Percentiles rank a stretch among this genome's conserved stretches.
These are phyloP conservation scores for Alviniconcha marisindica DNA, from an alignment of 1,140 invertebrate species.

Conservation along the genomic window DNA sequence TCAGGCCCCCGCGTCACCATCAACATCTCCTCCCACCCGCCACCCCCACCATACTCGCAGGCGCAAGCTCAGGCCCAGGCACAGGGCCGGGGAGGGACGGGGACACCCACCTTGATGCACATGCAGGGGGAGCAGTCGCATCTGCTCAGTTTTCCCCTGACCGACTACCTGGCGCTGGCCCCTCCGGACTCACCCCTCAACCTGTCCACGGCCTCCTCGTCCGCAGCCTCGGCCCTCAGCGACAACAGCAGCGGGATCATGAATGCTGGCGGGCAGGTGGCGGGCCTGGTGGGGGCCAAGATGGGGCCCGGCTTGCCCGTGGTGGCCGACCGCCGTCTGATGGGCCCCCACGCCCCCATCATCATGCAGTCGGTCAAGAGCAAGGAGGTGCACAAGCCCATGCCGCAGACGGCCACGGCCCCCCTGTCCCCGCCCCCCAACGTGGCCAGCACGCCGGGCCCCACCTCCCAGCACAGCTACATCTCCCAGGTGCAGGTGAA, in stretches of 20 bases:
- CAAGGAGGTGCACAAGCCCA: conserved; percentile 90
- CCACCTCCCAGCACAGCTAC: conserved; percentile 47
- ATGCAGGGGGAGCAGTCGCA: conserved; percentile 42
- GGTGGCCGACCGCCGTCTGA: conserved; percentile 69
- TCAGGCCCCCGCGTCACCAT: conserved; percentile 45
- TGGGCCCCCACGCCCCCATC: conserved; percentile 87
- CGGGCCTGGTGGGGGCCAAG: conserved; percentile 19
- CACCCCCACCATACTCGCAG: conserved; percentile 69
- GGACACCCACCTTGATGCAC: conserved; percentile 75
- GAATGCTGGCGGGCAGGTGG: neutral
- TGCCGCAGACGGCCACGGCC: conserved; percentile 94
- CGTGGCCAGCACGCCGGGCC: neutral
- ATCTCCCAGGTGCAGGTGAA: conserved; percentile 49
- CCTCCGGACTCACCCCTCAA: conserved; percentile 36
- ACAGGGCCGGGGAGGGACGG: conserved; percentile 80
- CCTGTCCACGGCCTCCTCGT: conserved; percentile 47
- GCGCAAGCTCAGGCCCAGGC: conserved; percentile 88
- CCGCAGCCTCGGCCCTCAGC: conserved; percentile 86
- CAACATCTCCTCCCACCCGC: conserved; percentile 47
- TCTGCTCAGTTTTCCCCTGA: conserved; percentile 73
- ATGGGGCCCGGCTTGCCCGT: conserved; percentile 70
- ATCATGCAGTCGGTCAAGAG: conserved; percentile 98
- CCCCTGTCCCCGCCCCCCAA: conserved; percentile 82
- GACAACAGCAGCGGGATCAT: conserved; percentile 3
- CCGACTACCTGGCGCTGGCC: conserved; percentile 24